phyloP scores from a whole-genome alignment of 2,888 invertebrate genomes.

The Hemistola chrysoprasaria region DNA sequence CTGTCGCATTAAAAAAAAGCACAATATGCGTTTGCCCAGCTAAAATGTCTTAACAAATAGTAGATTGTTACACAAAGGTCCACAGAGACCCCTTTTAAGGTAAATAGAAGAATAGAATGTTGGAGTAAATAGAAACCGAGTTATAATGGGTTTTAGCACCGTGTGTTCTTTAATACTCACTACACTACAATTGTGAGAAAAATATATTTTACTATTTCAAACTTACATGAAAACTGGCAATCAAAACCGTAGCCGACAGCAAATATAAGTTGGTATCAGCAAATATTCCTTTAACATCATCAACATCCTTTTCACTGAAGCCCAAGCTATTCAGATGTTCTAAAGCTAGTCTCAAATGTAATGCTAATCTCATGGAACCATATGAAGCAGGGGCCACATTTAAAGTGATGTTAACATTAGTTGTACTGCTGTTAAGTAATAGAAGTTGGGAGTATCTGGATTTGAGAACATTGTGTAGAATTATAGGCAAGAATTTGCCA shows the following conservation, averaged over 20 bases:
- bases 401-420: conserved; percentile 85
- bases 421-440: conserved; percentile 82
- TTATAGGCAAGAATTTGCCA: conserved; percentile 89
- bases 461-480: conserved; percentile 92
- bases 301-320: conserved; percentile 96
- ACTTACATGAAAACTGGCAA: conserved; percentile 96
- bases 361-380: conserved; percentile 89
- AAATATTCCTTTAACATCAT: conserved; percentile 98
- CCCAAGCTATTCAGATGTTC: conserved; percentile 88
- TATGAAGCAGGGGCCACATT: conserved; percentile 89
- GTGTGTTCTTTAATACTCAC: background rate
- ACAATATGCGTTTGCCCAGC: too few species aligned
- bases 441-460: conserved; percentile 89
- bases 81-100: too few species aligned
- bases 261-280: conserved; percentile 97
- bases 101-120: too few species aligned
- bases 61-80: too few species aligned
- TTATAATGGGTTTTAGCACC: too few species aligned
- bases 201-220: conserved; percentile 1
- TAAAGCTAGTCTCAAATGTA: conserved; percentile 90
- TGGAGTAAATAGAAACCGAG: too few species aligned
- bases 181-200: background rate
- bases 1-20: too few species aligned
- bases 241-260: conserved; percentile 93
- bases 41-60: too few species aligned